Conservation (phyloP, 53 echinoderm and acorn worm species). For the Stichopus horrens region DNA sequence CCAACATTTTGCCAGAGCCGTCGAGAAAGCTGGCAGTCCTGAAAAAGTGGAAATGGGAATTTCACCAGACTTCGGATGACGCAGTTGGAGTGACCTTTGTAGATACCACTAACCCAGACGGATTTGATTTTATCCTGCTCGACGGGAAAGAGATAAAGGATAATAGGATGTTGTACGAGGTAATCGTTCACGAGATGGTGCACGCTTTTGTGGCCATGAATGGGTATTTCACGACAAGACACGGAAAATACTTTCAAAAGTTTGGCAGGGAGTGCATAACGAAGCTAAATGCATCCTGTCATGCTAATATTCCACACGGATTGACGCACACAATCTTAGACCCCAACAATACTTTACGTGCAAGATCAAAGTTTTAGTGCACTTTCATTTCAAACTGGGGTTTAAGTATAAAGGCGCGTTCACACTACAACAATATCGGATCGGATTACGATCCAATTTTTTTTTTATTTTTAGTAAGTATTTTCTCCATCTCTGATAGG, state of each 20-base stretch:
- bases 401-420: no score
- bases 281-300: neutral
- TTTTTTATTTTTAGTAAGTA: no score
- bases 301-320: no score
- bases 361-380: no score
- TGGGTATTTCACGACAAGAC: neutral
- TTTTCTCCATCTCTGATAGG: no score
- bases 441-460: no score
- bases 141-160: neutral
- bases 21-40: neutral
- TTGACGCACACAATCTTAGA: no score
- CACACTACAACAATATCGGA: no score
- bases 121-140: conserved; percentile 10
- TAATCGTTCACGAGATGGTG: conserved; percentile 2
- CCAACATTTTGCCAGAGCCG: neutral
- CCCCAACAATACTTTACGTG: no score
- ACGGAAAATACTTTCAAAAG: neutral
- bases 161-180: neutral
- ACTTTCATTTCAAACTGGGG: no score
- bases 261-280: neutral
- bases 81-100: neutral
- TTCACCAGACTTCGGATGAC: neutral
- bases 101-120: conserved; percentile 3
- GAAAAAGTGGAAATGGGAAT: conserved; percentile 20
- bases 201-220: conserved; percentile 22